Base-by-base conservation (phyloP, 2,797 vertebrate genomes). In the Hemitrygon akajei region DNA sequence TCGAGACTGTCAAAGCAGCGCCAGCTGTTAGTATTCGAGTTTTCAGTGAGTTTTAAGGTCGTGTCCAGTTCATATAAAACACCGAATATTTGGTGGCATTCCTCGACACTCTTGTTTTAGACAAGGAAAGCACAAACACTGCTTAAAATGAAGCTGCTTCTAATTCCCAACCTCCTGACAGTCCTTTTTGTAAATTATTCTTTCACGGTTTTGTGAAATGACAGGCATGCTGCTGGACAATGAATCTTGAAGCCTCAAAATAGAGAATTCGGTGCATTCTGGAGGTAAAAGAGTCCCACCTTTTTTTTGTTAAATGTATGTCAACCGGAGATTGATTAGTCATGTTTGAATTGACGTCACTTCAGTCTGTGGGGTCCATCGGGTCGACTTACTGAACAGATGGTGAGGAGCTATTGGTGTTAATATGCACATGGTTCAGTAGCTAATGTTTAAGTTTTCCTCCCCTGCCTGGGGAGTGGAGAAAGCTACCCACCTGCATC, bases 301-400 rank as follows among this genome's bases (percentile, higher is more conserved):
- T 76, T 92, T 93, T 89, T n/a, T 58, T 76, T 93, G 40, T 76
- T 93, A 27, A 93, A 93, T 0, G 25, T 76, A 76, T 76, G 91
- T 76, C 91, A 76, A 20, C 37, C 30, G n/a, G 93, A 96, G 94
- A 94, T 93, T 94, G 94, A 95, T 94, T 94, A 95, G 94, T 94
- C 94, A 95, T 94, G 95, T 94, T 87, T 94, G 94, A 37, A 94
- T 93, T 96, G 96, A 96, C 6, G 93, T 95, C 96, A 96, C 77
- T 18, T 92, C 94, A 94, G 94, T 94, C 94, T 95, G 58, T 58
- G 94, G 93, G 94, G 94, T 95, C 94, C 69, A 92, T 96, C 95
- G 96, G 96, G 96, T 97, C 96, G 96, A 95, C 95, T 93, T 71
- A 95, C 95, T 96, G 96, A 97, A 95, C 97, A 97, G 97, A 97